Conservation (phyloP, 2,888 invertebrate genomes). For the Achlya flavicornis region DNA sequence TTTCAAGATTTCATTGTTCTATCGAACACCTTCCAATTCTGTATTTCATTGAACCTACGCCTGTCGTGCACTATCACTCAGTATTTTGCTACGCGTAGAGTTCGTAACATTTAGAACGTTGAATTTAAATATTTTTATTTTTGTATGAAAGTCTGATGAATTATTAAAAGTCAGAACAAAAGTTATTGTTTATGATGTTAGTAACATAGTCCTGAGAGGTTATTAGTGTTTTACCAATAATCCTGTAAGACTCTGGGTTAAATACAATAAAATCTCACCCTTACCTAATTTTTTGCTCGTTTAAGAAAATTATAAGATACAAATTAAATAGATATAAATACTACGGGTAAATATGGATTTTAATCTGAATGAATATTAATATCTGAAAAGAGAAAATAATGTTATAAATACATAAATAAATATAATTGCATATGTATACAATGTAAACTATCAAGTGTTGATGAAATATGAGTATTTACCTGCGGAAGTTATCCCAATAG, state of each 20-base stretch:
- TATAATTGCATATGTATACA: constrained; percentile 21
- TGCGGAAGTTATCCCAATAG: constrained; percentile 97
- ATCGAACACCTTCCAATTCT: too few relatives aligned
- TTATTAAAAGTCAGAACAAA: too few relatives aligned
- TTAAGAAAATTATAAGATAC: constrained; percentile 24
- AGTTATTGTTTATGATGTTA: too few relatives aligned
- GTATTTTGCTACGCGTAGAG: too few relatives aligned
- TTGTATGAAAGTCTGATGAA: too few relatives aligned
- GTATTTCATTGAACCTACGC: not conserved
- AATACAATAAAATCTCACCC: constrained; percentile 38
- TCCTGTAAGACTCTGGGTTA: constrained; percentile 17
- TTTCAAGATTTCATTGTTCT: too few relatives aligned
- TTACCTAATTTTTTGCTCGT: constrained; percentile 22
- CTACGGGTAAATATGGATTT: constrained; percentile 32
- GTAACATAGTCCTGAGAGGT: too few relatives aligned
- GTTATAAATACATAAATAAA: constrained; percentile 31
- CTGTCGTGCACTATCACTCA: too few relatives aligned
- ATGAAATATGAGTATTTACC: constrained; percentile 80
- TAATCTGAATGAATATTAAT: constrained; percentile 49
- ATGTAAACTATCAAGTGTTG: constrained; percentile 15
- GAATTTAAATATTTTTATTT: too few relatives aligned
- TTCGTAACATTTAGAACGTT: too few relatives aligned
- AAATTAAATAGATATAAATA: constrained; percentile 34
- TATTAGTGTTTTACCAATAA: too few relatives aligned
- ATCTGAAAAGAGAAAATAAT: constrained; percentile 74